These are phyloP conservation scores for Leucosticte australis DNA, from an alignment of 2,113 vertebrate species.

Conservation along the genomic window DNA sequence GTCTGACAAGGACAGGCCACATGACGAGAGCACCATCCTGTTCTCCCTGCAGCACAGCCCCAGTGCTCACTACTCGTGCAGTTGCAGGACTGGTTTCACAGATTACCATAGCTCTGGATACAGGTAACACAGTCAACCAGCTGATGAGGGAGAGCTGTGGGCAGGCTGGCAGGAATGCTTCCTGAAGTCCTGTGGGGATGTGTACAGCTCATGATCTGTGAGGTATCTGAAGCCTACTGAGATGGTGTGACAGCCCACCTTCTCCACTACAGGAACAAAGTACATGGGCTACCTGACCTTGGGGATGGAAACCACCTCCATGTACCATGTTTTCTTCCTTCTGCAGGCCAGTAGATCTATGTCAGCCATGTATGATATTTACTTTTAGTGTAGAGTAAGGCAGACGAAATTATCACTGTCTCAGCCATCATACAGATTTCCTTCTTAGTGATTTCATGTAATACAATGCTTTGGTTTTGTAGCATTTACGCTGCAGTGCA, in stretches of 20 bases:
- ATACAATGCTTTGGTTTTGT: not conserved
- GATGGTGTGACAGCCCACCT: not conserved
- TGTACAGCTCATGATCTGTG: not conserved
- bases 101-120: not conserved
- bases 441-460: not conserved
- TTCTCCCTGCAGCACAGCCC: not conserved
- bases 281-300: not conserved
- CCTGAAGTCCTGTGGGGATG: not conserved
- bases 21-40: not conserved
- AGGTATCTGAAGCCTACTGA: not conserved
- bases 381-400: not conserved
- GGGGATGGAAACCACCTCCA: not conserved
- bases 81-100: not conserved
- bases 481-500: not conserved
- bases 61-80: not conserved
- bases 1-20: not conserved
- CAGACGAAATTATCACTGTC: not conserved
- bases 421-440: not conserved
- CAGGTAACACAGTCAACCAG: not conserved
- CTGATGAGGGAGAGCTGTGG: not conserved
- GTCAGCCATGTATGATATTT: not conserved
- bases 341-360: not conserved
- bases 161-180: not conserved
- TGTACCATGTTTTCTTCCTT: not conserved
- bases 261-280: not conserved